Percentiles rank a stretch among this genome's conserved stretches.
These are phyloP conservation scores for Tympanuchus pallidicinctus DNA, from an alignment of 2,113 vertebrate species.

Conservation along the genomic window DNA sequence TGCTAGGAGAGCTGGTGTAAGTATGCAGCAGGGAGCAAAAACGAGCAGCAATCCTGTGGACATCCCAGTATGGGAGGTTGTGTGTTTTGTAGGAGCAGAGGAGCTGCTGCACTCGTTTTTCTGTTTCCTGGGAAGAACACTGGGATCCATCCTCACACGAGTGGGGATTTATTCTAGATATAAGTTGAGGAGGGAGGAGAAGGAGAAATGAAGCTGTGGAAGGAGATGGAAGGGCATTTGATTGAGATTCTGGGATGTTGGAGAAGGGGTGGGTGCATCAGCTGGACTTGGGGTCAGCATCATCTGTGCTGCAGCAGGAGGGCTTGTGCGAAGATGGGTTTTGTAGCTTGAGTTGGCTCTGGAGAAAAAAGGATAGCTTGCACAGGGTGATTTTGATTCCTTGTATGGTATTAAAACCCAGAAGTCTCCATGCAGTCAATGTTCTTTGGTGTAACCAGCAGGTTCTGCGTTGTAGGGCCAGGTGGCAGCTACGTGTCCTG, in stretches of 20 bases:
- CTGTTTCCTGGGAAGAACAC: background rate
- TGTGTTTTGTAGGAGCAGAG: rapidly evolving
- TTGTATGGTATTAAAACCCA: background rate
- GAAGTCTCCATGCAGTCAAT: background rate
- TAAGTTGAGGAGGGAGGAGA: rapidly evolving
- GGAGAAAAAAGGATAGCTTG: background rate
- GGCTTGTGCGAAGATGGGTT: background rate
- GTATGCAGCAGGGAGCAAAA: background rate
- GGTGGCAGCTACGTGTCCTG: background rate
- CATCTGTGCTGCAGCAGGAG: background rate
- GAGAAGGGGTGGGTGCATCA: background rate
- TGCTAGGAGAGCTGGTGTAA: background rate
- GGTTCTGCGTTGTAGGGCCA: background rate
- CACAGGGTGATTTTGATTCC: background rate
- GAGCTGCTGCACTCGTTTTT: background rate
- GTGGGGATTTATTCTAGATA: background rate
- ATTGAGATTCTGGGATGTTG: background rate
- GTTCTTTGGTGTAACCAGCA: background rate
- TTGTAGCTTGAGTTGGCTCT: background rate
- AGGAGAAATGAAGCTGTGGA: background rate
- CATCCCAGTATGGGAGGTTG: background rate
- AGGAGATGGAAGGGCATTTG: background rate
- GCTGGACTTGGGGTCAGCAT: background rate
- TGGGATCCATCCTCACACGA: background rate
- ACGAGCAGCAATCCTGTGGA: background rate